Evolutionary conservation across 1,140 invertebrate genomes (phyloP).

Genomic region (Zeugodacus cucurbitae): DNA sequence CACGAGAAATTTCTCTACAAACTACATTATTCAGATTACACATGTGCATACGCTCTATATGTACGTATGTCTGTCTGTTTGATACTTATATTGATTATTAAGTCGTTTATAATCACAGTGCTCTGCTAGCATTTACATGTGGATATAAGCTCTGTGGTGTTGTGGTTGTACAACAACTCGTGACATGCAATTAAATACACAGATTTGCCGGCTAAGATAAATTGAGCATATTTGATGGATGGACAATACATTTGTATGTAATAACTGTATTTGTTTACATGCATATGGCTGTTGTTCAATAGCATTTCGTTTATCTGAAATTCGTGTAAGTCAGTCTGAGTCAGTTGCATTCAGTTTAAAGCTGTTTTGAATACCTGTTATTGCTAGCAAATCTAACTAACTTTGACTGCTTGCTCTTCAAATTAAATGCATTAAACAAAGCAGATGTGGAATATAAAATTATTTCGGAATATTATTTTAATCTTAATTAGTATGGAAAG

Average conservation of each 20-base stretch:
- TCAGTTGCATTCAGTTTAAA: no score
- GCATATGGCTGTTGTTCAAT: not conserved
- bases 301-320: not conserved
- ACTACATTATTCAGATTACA: not conserved
- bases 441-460: no score
- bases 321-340: no score
- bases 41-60: no score
- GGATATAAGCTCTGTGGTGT: not conserved
- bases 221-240: constrained; percentile 20
- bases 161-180: not conserved
- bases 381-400: no score
- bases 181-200: constrained; percentile 27
- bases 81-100: not conserved
- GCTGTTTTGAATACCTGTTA: no score
- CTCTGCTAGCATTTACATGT: not conserved
- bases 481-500: no score
- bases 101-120: not conserved
- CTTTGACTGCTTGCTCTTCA: no score
- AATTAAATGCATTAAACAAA: no score
- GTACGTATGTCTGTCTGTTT: not conserved
- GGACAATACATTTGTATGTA: not conserved
- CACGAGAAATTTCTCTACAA: no score
- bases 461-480: no score
- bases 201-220: constrained; percentile 11
- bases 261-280: not conserved